phyloP scores from a whole-genome alignment of 2,113 vertebrate species.

The Pampusana beccarii region DNA sequence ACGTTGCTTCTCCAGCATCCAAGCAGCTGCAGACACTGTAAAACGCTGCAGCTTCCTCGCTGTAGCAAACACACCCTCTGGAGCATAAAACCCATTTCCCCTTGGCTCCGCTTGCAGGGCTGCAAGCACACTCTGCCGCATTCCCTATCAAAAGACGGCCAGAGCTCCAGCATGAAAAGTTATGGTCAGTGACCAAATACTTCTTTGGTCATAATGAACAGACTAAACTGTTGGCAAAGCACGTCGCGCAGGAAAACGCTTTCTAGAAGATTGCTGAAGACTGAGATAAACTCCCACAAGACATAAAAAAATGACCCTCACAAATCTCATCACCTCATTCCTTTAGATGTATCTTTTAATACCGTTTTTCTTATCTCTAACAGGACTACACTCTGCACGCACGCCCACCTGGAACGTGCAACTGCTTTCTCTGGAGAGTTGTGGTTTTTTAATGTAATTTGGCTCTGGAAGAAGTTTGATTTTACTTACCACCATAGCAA shows the following conservation, averaged over 20 bases:
- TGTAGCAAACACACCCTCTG: no score
- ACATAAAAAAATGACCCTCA: not conserved
- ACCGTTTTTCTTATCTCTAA: not conserved
- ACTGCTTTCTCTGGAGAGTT: not conserved
- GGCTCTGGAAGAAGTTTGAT: not conserved
- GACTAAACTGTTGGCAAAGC: not conserved
- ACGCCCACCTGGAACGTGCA: rapidly evolving
- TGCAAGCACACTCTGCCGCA: not conserved
- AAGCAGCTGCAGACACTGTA: not conserved
- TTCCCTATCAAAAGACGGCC: not conserved
- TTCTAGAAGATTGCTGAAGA: not conserved
- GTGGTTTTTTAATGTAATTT: not conserved
- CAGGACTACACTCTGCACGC: not conserved
- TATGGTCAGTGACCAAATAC: not conserved
- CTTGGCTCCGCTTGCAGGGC: not conserved
- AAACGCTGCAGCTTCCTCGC: not conserved
- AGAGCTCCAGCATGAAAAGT: not conserved
- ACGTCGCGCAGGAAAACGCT: not conserved
- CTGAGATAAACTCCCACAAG: not conserved
- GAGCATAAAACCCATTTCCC: not conserved
- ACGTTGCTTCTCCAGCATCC: not conserved
- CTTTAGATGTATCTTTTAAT: not conserved
- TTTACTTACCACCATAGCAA: not conserved
- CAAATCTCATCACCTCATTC: not conserved
- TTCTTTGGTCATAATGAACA: not conserved